Percentiles rank a stretch among this genome's conserved stretches.
Evolutionary conservation across 1,140 invertebrate genomes (phyloP).

Genomic region (Panulirus ornatus): DNA sequence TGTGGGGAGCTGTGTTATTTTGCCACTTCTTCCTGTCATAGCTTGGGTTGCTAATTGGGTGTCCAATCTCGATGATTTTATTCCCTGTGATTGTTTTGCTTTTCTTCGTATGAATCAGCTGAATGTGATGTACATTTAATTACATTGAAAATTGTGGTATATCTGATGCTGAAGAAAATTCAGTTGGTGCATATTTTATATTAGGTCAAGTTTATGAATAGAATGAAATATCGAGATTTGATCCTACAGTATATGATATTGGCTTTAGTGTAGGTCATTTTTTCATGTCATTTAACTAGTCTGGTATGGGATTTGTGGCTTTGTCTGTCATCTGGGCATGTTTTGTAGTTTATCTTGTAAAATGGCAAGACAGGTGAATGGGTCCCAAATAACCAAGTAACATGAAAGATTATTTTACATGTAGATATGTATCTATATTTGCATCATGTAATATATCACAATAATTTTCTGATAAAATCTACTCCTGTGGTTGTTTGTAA

Average conservation of each 20-base stretch:
- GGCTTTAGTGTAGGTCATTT: not conserved
- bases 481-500: too few relatives aligned
- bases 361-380: not conserved
- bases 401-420: not conserved
- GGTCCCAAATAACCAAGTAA: constrained; percentile 43
- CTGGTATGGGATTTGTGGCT: not conserved
- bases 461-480: too few relatives aligned
- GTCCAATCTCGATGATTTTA: constrained; percentile 56
- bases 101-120: too few relatives aligned
- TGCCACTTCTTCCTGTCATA: constrained; percentile 3
- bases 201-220: too few relatives aligned
- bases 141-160: too few relatives aligned
- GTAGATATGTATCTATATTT: not conserved
- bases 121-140: too few relatives aligned
- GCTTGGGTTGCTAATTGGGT: constrained; percentile 31
- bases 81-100: not conserved
- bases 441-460: too few relatives aligned
- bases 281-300: not conserved
- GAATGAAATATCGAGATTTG: not conserved
- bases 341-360: constrained; percentile 14
- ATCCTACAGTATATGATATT: not conserved
- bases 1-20: not conserved
- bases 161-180: too few relatives aligned
- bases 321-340: constrained; percentile 36
- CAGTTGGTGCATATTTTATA: too few relatives aligned